phyloP scores from a whole-genome alignment of 2,797 vertebrate genomes.

The Anas acuta region DNA sequence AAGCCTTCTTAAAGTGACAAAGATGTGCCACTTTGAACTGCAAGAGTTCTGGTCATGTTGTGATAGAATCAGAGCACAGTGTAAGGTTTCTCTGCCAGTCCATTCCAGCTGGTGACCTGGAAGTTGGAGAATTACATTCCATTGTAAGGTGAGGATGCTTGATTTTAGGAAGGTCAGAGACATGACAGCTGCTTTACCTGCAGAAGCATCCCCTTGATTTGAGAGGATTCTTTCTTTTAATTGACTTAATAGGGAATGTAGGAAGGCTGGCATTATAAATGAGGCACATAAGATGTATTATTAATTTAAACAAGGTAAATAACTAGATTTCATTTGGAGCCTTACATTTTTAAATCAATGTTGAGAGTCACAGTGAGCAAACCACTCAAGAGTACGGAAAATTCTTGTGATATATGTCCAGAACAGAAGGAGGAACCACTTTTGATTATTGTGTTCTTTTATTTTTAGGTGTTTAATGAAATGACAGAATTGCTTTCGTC shows the following conservation, averaged over 20 bases:
- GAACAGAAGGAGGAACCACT: not conserved
- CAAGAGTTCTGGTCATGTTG: not conserved
- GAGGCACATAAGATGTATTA: not conserved
- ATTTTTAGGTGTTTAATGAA: slow-evolving; percentile 88
- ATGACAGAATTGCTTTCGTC: slow-evolving; percentile 96
- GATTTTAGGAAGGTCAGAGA: not conserved
- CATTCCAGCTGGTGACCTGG: not conserved
- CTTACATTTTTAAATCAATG: not conserved
- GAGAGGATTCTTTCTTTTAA: not conserved
- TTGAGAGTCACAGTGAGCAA: not conserved
- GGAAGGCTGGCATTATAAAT: not conserved
- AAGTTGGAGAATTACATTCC: not conserved
- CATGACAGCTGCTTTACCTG: not conserved
- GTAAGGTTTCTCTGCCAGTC: not conserved
- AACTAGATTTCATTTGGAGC: not conserved
- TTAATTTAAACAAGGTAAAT: not conserved
- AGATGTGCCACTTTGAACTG: not conserved
- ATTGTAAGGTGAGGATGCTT: not conserved
- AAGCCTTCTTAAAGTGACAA: not conserved
- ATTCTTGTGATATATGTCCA: not conserved
- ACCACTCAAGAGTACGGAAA: not conserved
- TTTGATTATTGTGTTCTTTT: not conserved
- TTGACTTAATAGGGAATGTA: not conserved
- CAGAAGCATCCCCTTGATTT: not conserved
- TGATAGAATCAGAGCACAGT: not conserved